Evolutionary conservation across 2,888 invertebrate species (phyloP), one percentile per base, ranked within the genome.

Genomic region (Drosophila kanekoi): DNA sequence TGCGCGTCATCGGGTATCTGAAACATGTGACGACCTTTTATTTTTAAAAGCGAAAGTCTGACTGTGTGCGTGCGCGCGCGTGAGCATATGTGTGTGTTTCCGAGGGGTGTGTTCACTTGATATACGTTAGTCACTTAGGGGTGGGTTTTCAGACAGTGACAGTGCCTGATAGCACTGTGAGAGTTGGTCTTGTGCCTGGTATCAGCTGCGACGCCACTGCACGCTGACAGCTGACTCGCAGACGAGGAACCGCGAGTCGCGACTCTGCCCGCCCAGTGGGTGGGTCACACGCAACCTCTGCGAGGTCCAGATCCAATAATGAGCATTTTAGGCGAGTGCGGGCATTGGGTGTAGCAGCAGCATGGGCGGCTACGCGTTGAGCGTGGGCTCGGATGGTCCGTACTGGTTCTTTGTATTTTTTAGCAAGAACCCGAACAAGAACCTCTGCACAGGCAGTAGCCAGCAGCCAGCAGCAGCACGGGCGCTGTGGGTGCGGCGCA

Each of bases 91-190:
- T 20, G 20, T 49, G 57, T 63, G 58, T 60, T 28, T 53, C 47
- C 49, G 61, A 83, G 89, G 85, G 89, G 85, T 87, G 89, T 89
- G 85, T 86, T 79, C 69, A 69, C 33, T 62, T 74, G 40, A 73
- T 62, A 62, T 47, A 60, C 16, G 59, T 40, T 47, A 14, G 40
- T 53, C 18, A 41, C 53, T 72, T 84, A 87, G 69, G 85, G 85
- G 89, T 87, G 81, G 79, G 87, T 89, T 76, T 79, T 63, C 8
- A 13, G n/a, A 11, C 64, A 68, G 56, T 56, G 79, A 57, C 77
- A 68, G 41, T 20, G 59, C 11, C 18, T 14, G 43, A 11, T 45
- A 33, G 53, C 47, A 40, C 49, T 13, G 32, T 0, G 8, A 14
- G 32, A 37, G 37, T 13, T 16, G 9, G 14, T 2, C 16, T 3